These are phyloP conservation scores for Polietes domitor DNA, from an alignment of 2,888 invertebrate species.

Conservation along the genomic window DNA sequence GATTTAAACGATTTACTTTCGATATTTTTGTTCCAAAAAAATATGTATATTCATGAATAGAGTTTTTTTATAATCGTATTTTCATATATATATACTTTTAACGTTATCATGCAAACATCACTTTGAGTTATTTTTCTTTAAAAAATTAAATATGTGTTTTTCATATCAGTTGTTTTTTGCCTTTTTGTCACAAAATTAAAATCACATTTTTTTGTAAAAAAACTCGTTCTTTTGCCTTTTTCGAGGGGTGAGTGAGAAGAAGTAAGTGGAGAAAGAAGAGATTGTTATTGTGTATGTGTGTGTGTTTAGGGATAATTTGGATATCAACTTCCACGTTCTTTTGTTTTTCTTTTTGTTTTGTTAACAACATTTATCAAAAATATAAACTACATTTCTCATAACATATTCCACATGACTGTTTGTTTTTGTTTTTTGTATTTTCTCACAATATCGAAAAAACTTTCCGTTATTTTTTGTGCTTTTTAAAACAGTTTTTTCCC, in stretches of 20 bases:
- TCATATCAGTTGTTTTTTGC: not conserved
- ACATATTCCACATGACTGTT: slow-evolving; percentile 65
- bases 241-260: slow-evolving; percentile 6
- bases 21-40: slow-evolving; percentile 1
- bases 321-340: slow-evolving; percentile 48
- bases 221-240: slow-evolving; percentile 31
- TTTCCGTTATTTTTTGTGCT: slow-evolving; percentile 42
- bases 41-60: not conserved
- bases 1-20: not conserved
- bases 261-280: slow-evolving; percentile 9
- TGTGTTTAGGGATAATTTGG: slow-evolving; percentile 1
- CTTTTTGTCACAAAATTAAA: slow-evolving; percentile 8
- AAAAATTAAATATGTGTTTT: slow-evolving; percentile 29
- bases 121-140: slow-evolving; percentile 29
- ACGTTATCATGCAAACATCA: slow-evolving; percentile 55
- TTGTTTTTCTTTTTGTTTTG: slow-evolving; percentile 60
- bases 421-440: slow-evolving; percentile 36
- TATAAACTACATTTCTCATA: slow-evolving; percentile 75
- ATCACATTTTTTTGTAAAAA: slow-evolving; percentile 18
- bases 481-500: slow-evolving; percentile 69
- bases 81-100: slow-evolving; percentile 48
- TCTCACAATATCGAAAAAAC: slow-evolving; percentile 65
- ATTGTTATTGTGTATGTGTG: too few species aligned
- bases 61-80: slow-evolving; percentile 62
- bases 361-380: slow-evolving; percentile 79